Percentiles rank a stretch among this genome's conserved stretches.
Evolutionary conservation across 2,888 invertebrate species (phyloP).

Genomic region (Junonia oenone): DNA sequence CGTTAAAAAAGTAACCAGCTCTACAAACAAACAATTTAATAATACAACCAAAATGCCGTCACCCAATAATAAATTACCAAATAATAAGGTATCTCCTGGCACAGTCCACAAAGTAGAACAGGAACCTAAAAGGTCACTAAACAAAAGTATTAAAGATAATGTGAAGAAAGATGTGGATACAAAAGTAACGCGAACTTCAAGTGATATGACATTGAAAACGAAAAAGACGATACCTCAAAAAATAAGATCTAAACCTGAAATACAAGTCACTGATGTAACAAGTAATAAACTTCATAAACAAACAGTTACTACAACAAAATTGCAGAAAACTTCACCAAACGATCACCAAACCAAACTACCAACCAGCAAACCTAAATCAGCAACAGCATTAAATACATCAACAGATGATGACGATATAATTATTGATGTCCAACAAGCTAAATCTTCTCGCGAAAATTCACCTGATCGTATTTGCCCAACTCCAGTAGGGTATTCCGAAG

Average conservation of each 20-base stretch:
- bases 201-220: conserved; percentile 78
- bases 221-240: conserved; percentile 63
- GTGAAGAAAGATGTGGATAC: conserved; percentile 59
- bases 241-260: conserved; percentile 72
- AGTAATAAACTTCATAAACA: conserved; percentile 46
- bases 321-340: conserved; percentile 45
- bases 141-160: conserved; percentile 54
- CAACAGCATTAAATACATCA: conserved; percentile 72
- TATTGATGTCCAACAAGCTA: conserved; percentile 84
- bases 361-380: conserved; percentile 65
- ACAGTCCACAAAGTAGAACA: conserved; percentile 42
- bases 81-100: conserved; percentile 40
- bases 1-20: conserved; percentile 46
- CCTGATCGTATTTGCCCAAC: conserved; percentile 85
- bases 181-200: conserved; percentile 77
- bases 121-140: conserved; percentile 51
- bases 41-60: conserved; percentile 40
- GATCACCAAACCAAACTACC: conserved; percentile 55
- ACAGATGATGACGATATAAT: conserved; percentile 80
- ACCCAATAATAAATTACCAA: conserved; percentile 36
- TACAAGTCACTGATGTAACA: conserved; percentile 60
- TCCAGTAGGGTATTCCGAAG: conserved; percentile 80
- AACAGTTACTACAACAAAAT: conserved; percentile 34
- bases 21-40: conserved; percentile 48
- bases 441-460: conserved; percentile 87